Conservation (phyloP, 1,140 invertebrate genomes). For the Phymastichus coffea region DNA sequence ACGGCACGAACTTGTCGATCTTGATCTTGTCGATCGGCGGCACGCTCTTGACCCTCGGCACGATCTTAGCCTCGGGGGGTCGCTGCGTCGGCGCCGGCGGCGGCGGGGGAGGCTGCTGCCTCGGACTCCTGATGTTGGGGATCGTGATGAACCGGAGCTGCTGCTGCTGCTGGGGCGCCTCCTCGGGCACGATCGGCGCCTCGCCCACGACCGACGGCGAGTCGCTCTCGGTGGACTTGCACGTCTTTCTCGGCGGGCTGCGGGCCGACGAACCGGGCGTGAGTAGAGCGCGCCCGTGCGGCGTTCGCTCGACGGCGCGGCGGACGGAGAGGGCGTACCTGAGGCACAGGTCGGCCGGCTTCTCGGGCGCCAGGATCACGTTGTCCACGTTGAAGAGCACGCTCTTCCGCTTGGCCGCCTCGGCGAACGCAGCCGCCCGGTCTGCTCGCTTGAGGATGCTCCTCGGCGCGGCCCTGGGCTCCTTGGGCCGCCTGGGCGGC, state of each 20-base stretch:
- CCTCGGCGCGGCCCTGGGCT: slow-evolving; percentile 47
- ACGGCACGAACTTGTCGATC: slow-evolving; percentile 40
- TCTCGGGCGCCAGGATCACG: slow-evolving; percentile 53
- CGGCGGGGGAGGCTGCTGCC: slow-evolving; percentile 27
- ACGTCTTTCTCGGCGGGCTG: slow-evolving; percentile 33
- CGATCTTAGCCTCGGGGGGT: slow-evolving; percentile 35
- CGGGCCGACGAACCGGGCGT: no score
- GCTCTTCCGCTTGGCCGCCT: slow-evolving; percentile 48
- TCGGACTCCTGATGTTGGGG: slow-evolving; percentile 51
- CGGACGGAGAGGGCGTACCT: neutral
- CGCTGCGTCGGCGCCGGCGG: neutral
- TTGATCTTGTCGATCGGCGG: slow-evolving; percentile 37
- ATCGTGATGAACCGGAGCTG: slow-evolving; percentile 52
- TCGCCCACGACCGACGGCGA: slow-evolving; percentile 18
- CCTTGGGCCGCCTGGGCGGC: slow-evolving; percentile 49
- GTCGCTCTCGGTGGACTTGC: slow-evolving; percentile 24
- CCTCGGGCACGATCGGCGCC: slow-evolving; percentile 30
- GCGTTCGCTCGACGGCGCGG: neutral
- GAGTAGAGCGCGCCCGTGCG: no score
- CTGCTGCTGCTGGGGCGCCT: slow-evolving; percentile 21
- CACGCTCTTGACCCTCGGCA: slow-evolving; percentile 25
- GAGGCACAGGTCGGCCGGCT: slow-evolving; percentile 29
- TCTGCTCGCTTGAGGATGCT: slow-evolving; percentile 57
- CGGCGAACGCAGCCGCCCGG: slow-evolving; percentile 26
- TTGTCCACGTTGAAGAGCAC: slow-evolving; percentile 55